Percentiles rank a stretch among this genome's conserved stretches.
phyloP scores from a whole-genome alignment of 2,113 vertebrate genomes.

The Bufo bufo region DNA sequence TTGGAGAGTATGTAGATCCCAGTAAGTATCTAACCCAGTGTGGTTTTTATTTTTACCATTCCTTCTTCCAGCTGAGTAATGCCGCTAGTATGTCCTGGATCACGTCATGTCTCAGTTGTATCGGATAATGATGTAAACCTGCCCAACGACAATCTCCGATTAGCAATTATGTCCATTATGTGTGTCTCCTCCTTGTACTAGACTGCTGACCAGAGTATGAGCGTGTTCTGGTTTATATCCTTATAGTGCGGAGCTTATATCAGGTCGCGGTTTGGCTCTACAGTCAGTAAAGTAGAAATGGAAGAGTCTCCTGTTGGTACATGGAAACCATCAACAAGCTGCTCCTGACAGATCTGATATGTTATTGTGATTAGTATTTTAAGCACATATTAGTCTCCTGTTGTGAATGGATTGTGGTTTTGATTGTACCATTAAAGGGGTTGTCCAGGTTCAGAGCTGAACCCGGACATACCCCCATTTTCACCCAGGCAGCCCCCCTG shows the following conservation, averaged over 20 bases:
- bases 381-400: no score
- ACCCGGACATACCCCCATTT: no score
- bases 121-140: background rate
- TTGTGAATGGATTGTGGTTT: no score
- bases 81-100: background rate
- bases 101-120: background rate
- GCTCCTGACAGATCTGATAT: no score
- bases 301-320: background rate
- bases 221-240: background rate
- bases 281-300: no score
- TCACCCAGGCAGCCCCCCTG: no score
- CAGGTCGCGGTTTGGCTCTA: background rate
- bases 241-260: background rate
- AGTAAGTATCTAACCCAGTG: background rate
- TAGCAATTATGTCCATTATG: background rate
- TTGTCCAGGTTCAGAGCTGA: no score
- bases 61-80: background rate
- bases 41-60: background rate
- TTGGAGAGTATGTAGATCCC: conserved; percentile 45
- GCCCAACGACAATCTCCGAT: background rate
- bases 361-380: no score
- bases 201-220: background rate
- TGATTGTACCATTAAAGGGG: no score
- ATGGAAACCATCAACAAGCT: no score
- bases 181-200: background rate